Evolutionary conservation across 2,888 invertebrate species (phyloP).

Genomic region (Yponomeuta evonymella): DNA sequence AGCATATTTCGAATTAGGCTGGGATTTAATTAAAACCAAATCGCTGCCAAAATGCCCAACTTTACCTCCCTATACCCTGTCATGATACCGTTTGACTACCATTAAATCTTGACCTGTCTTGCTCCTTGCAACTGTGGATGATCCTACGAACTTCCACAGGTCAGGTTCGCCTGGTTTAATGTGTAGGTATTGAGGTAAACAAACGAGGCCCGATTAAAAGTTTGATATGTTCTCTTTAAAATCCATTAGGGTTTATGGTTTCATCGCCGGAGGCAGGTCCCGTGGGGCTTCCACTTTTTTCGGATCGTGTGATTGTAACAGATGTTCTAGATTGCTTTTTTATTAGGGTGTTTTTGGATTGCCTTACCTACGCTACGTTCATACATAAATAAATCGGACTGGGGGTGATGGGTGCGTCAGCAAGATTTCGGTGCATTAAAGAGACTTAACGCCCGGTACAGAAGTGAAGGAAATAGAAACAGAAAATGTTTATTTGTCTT

Average conservation of each 20-base stretch:
- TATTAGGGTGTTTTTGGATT: not conserved
- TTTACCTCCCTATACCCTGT: not conserved
- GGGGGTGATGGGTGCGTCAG: too few relatives aligned
- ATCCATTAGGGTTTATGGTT: constrained; percentile 63
- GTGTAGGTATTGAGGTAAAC: not conserved
- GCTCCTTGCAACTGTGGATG: not conserved
- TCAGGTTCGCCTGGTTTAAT: not conserved
- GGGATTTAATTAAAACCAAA: not conserved
- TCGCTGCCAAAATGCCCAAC: not conserved
- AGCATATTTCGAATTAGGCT: not conserved
- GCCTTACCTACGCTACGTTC: not conserved
- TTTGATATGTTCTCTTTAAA: constrained; percentile 66
- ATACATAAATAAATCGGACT: too few relatives aligned
- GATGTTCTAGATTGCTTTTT: not conserved
- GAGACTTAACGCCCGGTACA: not conserved
- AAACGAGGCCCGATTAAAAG: constrained; percentile 50
- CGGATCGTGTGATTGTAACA: not conserved
- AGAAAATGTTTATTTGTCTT: too few relatives aligned
- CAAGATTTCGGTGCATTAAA: not conserved
- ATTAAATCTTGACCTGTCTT: not conserved
- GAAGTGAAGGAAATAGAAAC: too few relatives aligned
- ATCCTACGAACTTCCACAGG: not conserved
- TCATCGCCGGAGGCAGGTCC: constrained; percentile 26
- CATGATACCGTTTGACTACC: not conserved
- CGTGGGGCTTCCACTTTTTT: not conserved